Evolutionary conservation across 2,797 vertebrate species (phyloP), one percentile per base, ranked within the genome.

Genomic region (Eptatretus atami): DNA sequence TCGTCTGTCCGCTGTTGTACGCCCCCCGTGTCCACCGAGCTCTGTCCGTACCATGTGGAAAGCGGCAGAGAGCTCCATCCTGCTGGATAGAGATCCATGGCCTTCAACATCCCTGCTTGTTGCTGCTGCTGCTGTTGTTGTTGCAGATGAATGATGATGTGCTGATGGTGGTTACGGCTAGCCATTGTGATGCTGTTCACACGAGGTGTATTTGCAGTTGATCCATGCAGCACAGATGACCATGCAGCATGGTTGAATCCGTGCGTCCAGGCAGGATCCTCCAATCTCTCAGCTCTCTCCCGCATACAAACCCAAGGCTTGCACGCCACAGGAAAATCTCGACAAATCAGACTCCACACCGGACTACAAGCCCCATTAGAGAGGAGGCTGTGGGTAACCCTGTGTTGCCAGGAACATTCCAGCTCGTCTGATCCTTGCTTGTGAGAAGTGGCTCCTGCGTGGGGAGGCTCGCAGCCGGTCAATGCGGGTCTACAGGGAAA

Each of bases 41-140:
- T 25, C 25, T 61, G 57, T 61, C 57, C 57, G 57, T 61, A 61
- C 57, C 57, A 61, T 10, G 57, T n/a, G n/a, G 57, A 25, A 61
- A 44, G 31, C 31, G 57, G n/a, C n/a, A n/a, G 57, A 61, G n/a
- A 25, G n/a, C 57, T n/a, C 57, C 57, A n/a, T 61, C n/a, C 9
- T 61, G n/a, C 12, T 61, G 57, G 57, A 25, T 25, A 25, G n/a
- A 10, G 10, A n/a, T 2, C 25, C n/a, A 61, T n/a, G 25, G n/a
- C 9, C 57, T 61, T 10, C n/a, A 61, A 12, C 57, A 25, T 25
- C n/a, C 57, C 25, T 25, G 31, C 31, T n/a, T n/a, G 57, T n/a
- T 61, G 57, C 12, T 25, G 25, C 25, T 25, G 31, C 6, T 44
- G 31, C 31, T 44, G 31, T 8, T 44, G 31, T 8, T 44, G 31